Evolutionary conservation across 2,888 invertebrate genomes (phyloP).

Genomic region (Calameuta filiformis): DNA sequence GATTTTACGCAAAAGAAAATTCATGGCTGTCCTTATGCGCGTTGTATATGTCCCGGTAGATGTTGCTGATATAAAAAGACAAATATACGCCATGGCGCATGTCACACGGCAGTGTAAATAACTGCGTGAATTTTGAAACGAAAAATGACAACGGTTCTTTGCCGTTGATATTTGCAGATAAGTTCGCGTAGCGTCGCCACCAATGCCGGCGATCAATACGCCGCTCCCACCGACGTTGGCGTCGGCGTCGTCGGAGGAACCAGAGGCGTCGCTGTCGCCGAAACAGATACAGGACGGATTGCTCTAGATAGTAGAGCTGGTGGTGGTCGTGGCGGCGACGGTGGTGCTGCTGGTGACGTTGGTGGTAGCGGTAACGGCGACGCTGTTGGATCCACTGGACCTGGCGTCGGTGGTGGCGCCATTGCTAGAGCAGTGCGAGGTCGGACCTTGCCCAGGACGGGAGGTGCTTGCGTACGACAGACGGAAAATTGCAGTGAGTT

Average conservation of each 20-base stretch:
- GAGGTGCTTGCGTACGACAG: slow-evolving; percentile 1
- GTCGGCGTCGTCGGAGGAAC: slow-evolving; percentile 32
- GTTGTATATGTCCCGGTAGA: background rate
- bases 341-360: slow-evolving; percentile 4
- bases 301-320: slow-evolving; percentile 2
- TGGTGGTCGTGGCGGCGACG: slow-evolving; percentile 7
- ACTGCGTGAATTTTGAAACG: background rate
- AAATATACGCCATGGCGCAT: background rate
- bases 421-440: slow-evolving; percentile 15
- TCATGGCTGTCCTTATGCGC: background rate
- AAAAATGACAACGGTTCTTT: background rate
- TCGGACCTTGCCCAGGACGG: slow-evolving; percentile 25
- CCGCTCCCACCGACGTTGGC: slow-evolving; percentile 28
- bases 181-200: slow-evolving; percentile 21
- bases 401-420: slow-evolving; percentile 15
- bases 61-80: background rate
- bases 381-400: background rate
- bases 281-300: slow-evolving; percentile 19
- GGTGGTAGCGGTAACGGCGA: slow-evolving; percentile 13
- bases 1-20: background rate
- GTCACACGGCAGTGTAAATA: background rate
- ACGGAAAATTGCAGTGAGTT: background rate
- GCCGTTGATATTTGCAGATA: slow-evolving; percentile 17
- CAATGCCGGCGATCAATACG: slow-evolving; percentile 17
- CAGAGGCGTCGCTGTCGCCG: slow-evolving; percentile 43